A percentile compares a stretch with the other conserved stretches of the same genome.
Conservation (phyloP, 2,113 vertebrate genomes). For the Columba janthina region DNA sequence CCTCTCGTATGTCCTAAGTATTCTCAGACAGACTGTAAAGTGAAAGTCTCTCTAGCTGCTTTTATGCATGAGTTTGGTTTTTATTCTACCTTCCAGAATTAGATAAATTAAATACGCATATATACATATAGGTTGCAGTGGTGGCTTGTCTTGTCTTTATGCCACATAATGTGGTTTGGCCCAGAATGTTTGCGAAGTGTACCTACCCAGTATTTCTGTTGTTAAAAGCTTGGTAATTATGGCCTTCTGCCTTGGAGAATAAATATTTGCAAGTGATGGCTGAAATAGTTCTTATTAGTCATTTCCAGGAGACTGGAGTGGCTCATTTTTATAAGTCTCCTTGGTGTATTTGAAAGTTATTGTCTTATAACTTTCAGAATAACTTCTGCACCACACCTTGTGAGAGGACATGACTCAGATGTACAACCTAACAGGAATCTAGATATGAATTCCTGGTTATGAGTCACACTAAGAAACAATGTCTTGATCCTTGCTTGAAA, state of each 20-base stretch:
- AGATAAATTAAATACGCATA: neutral
- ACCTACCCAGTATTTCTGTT: neutral
- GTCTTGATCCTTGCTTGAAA: constrained; percentile 31
- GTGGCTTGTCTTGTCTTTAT: neutral
- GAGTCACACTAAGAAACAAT: constrained; percentile 53
- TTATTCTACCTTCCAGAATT: neutral
- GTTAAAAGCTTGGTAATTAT: constrained; percentile 6
- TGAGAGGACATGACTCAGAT: constrained; percentile 64
- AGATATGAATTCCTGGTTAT: constrained; percentile 63
- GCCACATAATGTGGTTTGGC: neutral
- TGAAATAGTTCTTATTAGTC: neutral
- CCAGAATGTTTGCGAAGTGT: neutral
- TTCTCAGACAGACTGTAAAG: neutral
- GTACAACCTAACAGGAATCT: constrained; percentile 55
- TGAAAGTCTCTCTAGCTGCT: neutral
- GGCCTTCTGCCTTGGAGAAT: neutral
- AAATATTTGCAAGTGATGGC: neutral
- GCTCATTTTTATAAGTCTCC: neutral
- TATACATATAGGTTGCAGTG: neutral
- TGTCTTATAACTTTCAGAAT: neutral
- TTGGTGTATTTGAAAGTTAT: constrained; percentile 15
- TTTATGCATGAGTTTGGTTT: neutral
- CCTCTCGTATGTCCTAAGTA: neutral
- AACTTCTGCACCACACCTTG: neutral
- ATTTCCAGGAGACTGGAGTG: constrained; percentile 32